Conservation (phyloP, 2,113 vertebrate genomes). For the Percina caprodes region DNA sequence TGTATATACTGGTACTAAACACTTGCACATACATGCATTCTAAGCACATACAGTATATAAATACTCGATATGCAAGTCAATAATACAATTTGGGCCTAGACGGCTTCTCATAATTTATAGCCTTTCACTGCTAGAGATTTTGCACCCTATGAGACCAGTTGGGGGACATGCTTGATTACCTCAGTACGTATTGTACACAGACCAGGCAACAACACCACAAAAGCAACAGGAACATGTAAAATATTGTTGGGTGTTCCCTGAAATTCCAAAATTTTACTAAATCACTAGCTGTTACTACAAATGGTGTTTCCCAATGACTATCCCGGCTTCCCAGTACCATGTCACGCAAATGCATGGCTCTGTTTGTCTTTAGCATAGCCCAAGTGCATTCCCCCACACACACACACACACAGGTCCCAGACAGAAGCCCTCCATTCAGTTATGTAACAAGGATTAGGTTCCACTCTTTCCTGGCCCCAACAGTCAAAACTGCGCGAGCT, state of each 20-base stretch:
- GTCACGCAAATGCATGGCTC: conserved; percentile 60
- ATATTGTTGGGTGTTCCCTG: neutral
- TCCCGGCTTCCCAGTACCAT: conserved; percentile 42
- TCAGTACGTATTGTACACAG: too few species aligned
- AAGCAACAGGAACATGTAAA: neutral
- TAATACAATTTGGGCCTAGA: too few species aligned
- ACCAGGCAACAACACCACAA: neutral
- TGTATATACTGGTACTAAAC: too few species aligned
- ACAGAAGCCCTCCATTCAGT: conserved; percentile 44
- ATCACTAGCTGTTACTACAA: neutral
- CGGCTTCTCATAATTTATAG: too few species aligned
- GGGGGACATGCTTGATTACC: too few species aligned
- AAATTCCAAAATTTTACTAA: conserved; percentile 1
- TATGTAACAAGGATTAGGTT: conserved; percentile 77
- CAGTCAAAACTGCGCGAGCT: conserved; percentile 70
- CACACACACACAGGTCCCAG: conserved; percentile 23
- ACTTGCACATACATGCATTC: too few species aligned
- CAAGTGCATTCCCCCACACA: conserved; percentile 65
- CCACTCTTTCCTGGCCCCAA: conserved; percentile 61
- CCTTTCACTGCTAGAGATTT: neutral
- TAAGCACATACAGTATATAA: too few species aligned
- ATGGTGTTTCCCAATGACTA: conserved; percentile 12
- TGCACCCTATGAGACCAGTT: neutral
- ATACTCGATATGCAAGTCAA: too few species aligned
- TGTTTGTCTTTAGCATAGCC: conserved; percentile 79